Percentiles rank a stretch among this genome's conserved stretches.
phyloP scores from a whole-genome alignment of 2,888 invertebrate genomes.

The Drosophila multiciliata region DNA sequence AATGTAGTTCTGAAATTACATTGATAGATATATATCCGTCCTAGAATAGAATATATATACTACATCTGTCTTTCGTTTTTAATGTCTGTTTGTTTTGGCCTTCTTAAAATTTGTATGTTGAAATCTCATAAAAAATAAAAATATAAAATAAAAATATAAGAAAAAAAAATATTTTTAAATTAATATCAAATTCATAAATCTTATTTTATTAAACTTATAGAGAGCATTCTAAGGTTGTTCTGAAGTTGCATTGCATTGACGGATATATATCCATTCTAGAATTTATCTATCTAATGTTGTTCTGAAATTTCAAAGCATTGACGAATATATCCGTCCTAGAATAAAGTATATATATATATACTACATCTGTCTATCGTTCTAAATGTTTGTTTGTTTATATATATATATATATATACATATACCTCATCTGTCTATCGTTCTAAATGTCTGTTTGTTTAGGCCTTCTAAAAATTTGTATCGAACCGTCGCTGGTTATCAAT shows the following conservation, averaged over 20 bases:
- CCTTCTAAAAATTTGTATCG: background rate
- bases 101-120: background rate
- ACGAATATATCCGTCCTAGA: background rate
- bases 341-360: background rate
- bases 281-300: background rate
- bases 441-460: background rate
- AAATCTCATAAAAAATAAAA: too few relatives aligned
- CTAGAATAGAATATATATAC: too few relatives aligned
- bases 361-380: background rate
- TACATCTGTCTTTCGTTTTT: background rate
- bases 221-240: too few relatives aligned
- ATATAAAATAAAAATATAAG: too few relatives aligned
- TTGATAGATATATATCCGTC: too few relatives aligned
- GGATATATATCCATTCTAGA: background rate
- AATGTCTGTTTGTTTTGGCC: background rate
- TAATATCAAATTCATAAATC: too few relatives aligned
- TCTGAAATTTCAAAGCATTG: background rate
- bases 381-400: background rate
- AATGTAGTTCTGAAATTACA: too few relatives aligned
- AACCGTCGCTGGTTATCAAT: slow-evolving; percentile 31
- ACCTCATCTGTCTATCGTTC: background rate
- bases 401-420: background rate
- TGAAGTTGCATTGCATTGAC: background rate
- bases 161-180: too few relatives aligned
- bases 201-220: too few relatives aligned